Base-by-base conservation (phyloP, 1,140 invertebrate species). In the Sitophilus oryzae region DNA sequence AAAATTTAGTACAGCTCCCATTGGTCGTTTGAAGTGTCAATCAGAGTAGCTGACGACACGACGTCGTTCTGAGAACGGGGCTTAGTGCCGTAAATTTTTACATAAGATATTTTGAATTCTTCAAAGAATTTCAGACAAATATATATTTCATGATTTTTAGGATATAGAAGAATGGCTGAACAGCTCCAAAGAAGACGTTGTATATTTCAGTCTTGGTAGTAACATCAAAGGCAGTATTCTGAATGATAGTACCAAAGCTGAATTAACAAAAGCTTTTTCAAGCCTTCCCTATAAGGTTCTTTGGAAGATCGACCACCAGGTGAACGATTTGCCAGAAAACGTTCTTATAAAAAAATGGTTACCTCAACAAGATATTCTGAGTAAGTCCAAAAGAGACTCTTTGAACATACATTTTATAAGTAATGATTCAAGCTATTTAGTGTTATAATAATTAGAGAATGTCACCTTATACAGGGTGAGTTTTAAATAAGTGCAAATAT, bases 301-400 rank as follows among this genome's bases (percentile, higher is more conserved):
- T 5, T 78, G 80, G 63, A 82, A 82, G 62, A 79, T 78, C 60
- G 76, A 84, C 54, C 60, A 70, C 10, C 69, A 77, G 21, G 22
- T 73, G 43, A 48, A 64, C 5, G 66, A 67, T 22, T 58, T 72
- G 15, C 72, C 77, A 0, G 41, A 68, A 0, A 84, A 83, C 59
- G 72, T 83, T 8, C 70, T 76, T 51, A 71, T 77, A 30, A 68
- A 75, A 1, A 77, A 77, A 52, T 85, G 83, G 82, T 61, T 82
- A 16, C 82, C 82, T 0, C 83, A 86, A 60, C 59, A 58, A 38
- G 62, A 58, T 30, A 53, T 67, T 56, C 53, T 66, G 42, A 38
- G 61, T 66, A 62, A 53, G 54, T 49, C 8, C 2, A n/a, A 61
- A 35, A 1, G n/a, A n/a, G n/a, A n/a, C n/a, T n/a, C n/a, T n/a